Evolutionary conservation across 2,797 vertebrate genomes (phyloP).

Genomic region (Semaprochilodus insignis): DNA sequence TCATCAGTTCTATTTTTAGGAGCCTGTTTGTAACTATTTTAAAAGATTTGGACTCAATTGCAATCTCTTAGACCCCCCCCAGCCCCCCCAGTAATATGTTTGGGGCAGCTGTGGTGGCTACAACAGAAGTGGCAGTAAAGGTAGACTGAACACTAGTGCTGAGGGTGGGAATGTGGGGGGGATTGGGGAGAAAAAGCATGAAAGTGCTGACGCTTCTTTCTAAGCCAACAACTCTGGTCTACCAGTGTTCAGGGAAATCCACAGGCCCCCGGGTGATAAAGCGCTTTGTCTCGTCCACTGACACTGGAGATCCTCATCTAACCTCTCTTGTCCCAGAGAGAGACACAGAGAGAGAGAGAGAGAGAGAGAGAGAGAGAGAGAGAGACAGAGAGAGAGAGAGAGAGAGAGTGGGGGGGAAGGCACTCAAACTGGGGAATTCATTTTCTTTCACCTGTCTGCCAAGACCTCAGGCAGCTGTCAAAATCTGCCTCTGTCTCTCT

Average conservation of each 20-base stretch:
- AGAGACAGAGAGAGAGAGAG: too few species aligned
- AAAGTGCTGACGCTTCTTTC: conserved; percentile 18
- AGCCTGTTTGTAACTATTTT: too few species aligned
- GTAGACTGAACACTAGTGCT: background rate
- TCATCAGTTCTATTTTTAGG: too few species aligned
- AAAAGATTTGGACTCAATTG: background rate
- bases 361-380: conserved; percentile 10
- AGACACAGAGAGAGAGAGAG: conserved; percentile 17
- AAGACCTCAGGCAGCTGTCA: conserved; percentile 8
- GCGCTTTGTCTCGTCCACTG: background rate
- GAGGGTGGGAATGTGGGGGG: conserved; percentile 2
- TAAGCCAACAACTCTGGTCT: conserved; percentile 10
- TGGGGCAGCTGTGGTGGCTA: background rate
- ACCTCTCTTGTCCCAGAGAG: background rate
- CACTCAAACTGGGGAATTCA: background rate
- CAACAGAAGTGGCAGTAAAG: background rate
- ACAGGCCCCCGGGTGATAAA: conserved; percentile 6
- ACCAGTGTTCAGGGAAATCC: conserved; percentile 9
- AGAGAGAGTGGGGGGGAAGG: background rate
- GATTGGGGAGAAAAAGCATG: background rate
- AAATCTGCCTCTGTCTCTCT: conserved; percentile 7
- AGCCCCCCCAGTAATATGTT: too few species aligned
- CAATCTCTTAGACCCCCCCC: background rate
- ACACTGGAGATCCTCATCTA: background rate
- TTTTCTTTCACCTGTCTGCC: background rate